A percentile compares a stretch with the other conserved stretches of the same genome.
These are phyloP conservation scores for Chelonia mydas DNA, from an alignment of 2,797 vertebrate species.

Conservation along the genomic window DNA sequence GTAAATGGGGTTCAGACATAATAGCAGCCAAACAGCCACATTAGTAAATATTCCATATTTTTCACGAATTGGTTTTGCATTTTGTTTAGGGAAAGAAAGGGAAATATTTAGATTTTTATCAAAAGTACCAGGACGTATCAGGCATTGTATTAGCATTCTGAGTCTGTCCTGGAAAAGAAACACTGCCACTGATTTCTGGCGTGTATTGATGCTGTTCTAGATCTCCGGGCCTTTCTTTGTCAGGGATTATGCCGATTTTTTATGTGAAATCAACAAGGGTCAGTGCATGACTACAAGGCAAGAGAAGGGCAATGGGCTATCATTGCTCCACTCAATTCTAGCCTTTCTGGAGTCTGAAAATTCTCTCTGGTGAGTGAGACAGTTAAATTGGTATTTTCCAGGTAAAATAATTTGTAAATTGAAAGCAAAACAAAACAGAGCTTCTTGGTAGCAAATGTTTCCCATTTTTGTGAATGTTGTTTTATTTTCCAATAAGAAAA, in stretches of 20 bases:
- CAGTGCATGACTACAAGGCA: neutral
- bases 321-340: neutral
- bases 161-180: neutral
- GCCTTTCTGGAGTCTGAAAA: neutral
- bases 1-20: neutral
- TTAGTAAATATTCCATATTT: neutral
- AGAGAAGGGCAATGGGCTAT: neutral
- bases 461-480: neutral
- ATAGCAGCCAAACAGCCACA: neutral
- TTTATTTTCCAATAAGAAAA: neutral
- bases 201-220: neutral
- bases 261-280: neutral
- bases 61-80: neutral
- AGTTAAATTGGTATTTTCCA: neutral
- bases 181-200: neutral
- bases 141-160: neutral
- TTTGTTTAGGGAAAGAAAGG: conserved; percentile 1
- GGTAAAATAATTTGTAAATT: neutral
- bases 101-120: conserved; percentile 2
- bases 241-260: neutral
- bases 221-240: neutral
- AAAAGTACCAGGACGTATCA: neutral
- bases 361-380: neutral
- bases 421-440: neutral
- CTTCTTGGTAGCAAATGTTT: neutral